Base-by-base conservation (phyloP, 2,888 invertebrate species). In the Temnothorax ravouxi region DNA sequence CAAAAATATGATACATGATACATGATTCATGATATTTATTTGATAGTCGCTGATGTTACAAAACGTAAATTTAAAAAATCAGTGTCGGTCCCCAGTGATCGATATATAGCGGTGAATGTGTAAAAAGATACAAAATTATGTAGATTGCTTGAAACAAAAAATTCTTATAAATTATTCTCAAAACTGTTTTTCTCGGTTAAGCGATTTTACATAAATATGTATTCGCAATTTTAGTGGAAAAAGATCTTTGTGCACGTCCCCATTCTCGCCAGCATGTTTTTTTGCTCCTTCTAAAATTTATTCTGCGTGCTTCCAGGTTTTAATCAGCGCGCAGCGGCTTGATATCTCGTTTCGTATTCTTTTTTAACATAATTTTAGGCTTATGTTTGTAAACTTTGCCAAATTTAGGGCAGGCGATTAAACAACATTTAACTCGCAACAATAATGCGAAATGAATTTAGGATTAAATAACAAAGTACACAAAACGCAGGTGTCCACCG, bases 401-500 rank as follows among this genome's bases (percentile, higher is more conserved):
- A 38, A 50, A 64, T 52, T 41, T 76, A 21, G n/a, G 9, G 0
- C 52, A 11, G 18, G 0, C 66, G 52, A 76, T 76, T 76, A 76
- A 62, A 76, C 75, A 59, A 50, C 21, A 52, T 52, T 50, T 62
- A 76, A 52, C 38, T 62, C 18, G 64, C 52, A 66, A 25, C 52
- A 52, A 64, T 76, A 76, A 52, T 21, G 62, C 50, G 13, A 64
- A 76, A 76, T 41, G 25, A 25, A 66, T 64, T 76, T 64, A 66
- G 76, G 52, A 76, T 66, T 52, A 76, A 76, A 76, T 66, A 76
- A 76, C 64, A 76, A 76, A 62, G 50, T 76, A 76, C 64, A 76
- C 52, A 54, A 25, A 66, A 41, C 76, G 76, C 76, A 76, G 64
- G 64, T 76, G 76, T 66, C 76, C n/a, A n/a, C 21, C 38, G n/a